Conservation (phyloP, 1,140 invertebrate genomes). For the Leptinotarsa texana region DNA sequence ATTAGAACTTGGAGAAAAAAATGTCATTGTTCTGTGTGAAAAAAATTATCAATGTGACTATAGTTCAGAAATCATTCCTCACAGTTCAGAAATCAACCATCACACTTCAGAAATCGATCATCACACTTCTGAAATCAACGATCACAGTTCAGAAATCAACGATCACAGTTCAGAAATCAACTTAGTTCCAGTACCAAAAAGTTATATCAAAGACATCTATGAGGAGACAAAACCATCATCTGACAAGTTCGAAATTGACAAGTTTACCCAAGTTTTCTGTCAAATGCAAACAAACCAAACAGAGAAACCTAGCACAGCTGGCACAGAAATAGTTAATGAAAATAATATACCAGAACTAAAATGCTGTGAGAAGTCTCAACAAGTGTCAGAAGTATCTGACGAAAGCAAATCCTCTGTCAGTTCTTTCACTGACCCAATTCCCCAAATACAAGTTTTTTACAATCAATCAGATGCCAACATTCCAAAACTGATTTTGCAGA, state of each 20-base stretch:
- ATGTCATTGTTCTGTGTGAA: background rate
- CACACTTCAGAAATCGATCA: no score
- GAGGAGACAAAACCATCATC: background rate
- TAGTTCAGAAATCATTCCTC: background rate
- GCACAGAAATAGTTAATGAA: background rate
- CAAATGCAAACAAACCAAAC: constrained; percentile 14
- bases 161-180: background rate
- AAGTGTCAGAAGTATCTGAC: background rate
- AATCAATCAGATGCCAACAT: constrained; percentile 9
- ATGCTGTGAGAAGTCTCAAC: background rate
- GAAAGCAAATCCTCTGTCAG: constrained; percentile 12
- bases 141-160: background rate
- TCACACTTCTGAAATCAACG: no score
- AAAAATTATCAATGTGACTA: background rate
- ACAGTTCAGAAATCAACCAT: no score
- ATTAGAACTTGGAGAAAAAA: background rate
- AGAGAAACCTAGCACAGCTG: background rate
- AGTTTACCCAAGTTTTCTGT: constrained; percentile 20
- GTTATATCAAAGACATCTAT: background rate
- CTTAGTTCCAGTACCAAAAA: background rate
- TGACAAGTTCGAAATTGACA: constrained; percentile 4
- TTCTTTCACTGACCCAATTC: background rate
- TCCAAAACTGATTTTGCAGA: background rate
- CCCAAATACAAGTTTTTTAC: constrained; percentile 17
- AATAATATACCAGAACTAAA: background rate